Evolutionary conservation across 2,888 invertebrate genomes (phyloP).

Genomic region (Venusia cambrica): DNA sequence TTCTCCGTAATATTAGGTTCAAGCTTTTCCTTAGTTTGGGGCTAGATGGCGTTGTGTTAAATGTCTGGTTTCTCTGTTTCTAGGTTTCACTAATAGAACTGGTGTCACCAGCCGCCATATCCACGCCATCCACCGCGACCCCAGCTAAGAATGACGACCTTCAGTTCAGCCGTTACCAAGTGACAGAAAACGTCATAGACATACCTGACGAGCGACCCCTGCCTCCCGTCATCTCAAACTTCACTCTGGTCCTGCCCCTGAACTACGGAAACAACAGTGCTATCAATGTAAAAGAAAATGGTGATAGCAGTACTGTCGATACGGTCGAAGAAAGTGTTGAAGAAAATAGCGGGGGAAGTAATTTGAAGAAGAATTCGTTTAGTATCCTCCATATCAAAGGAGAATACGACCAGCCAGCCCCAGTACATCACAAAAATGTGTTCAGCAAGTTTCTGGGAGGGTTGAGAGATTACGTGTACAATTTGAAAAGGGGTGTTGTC

Average conservation of each 20-base stretch:
- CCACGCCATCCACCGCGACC: not conserved
- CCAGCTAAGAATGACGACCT: slow-evolving; percentile 10
- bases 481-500: slow-evolving; percentile 40
- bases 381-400: slow-evolving; percentile 43
- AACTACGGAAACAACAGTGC: slow-evolving; percentile 36
- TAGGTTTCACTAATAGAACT: slow-evolving; percentile 7
- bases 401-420: slow-evolving; percentile 30
- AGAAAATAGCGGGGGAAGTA: slow-evolving; percentile 5
- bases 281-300: slow-evolving; percentile 5
- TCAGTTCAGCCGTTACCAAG: slow-evolving; percentile 42
- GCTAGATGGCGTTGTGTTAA: too few species aligned
- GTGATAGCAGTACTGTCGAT: slow-evolving; percentile 18
- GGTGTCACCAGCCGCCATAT: slow-evolving; percentile 9
- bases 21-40: too few species aligned
- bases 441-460: slow-evolving; percentile 30
- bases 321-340: slow-evolving; percentile 22
- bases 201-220: slow-evolving; percentile 46
- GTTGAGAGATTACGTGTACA: slow-evolving; percentile 40
- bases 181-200: slow-evolving; percentile 55
- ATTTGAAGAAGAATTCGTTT: slow-evolving; percentile 22
- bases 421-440: slow-evolving; percentile 8
- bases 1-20: too few species aligned
- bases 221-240: slow-evolving; percentile 45
- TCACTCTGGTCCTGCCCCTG: slow-evolving; percentile 36
- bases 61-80: too few species aligned